phyloP scores from a whole-genome alignment of 1,140 invertebrate genomes.

The Acyrthosiphon pisum region DNA sequence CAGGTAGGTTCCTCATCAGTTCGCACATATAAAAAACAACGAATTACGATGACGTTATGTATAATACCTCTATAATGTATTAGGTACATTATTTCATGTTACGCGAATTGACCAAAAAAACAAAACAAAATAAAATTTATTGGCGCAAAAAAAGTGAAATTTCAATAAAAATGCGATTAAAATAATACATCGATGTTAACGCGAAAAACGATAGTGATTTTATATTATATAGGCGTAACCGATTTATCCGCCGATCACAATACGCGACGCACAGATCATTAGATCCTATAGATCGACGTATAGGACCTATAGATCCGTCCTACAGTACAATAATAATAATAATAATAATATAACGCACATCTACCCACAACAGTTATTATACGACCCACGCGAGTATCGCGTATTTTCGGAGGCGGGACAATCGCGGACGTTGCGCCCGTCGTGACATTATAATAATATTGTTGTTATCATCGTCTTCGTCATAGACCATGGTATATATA shows the following conservation, averaged over 20 bases:
- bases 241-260: not conserved
- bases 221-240: slow-evolving; percentile 9
- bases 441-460: not conserved
- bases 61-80: not conserved
- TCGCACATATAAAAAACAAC: not conserved
- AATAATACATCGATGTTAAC: not conserved
- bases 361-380: not conserved
- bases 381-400: not conserved
- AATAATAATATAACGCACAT: not conserved
- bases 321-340: not conserved
- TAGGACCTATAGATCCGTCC: not conserved
- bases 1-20: not conserved
- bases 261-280: not conserved
- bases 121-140: not conserved
- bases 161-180: not conserved
- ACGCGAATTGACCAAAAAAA: not conserved
- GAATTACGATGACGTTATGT: not conserved
- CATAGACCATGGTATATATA: not conserved
- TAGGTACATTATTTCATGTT: not conserved
- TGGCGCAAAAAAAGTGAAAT: not conserved
- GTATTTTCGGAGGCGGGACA: not conserved
- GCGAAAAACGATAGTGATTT: not conserved
- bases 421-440: not conserved
- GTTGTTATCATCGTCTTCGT: not conserved
- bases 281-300: no score